Percentiles rank a stretch among this genome's conserved stretches.
Evolutionary conservation across 2,797 vertebrate species (phyloP).

Genomic region (Silurus aristotelis): DNA sequence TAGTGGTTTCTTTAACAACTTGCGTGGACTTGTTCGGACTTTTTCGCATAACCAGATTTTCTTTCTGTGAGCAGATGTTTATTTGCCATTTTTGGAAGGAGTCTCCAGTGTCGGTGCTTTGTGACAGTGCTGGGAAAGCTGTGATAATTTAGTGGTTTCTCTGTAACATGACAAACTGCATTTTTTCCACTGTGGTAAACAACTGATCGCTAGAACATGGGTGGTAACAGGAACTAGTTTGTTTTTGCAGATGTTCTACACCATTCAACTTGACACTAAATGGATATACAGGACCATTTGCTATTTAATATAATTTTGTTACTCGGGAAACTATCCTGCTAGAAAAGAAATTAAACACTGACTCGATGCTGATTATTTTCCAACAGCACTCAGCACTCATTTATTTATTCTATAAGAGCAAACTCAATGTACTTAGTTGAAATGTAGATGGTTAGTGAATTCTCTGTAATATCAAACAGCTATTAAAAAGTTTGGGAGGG

Average conservation of each 20-base stretch:
- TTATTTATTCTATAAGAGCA: neutral
- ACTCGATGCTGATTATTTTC: neutral
- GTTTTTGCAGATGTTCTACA: neutral
- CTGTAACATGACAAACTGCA: neutral
- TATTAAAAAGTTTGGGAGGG: neutral
- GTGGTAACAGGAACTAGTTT: neutral
- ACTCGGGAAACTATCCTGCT: neutral
- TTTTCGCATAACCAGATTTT: neutral
- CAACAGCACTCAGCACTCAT: neutral
- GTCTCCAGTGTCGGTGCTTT: neutral
- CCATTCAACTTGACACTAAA: neutral
- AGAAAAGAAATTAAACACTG: neutral
- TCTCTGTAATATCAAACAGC: neutral
- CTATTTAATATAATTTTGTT: neutral
- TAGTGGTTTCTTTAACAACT: neutral
- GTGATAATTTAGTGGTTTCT: neutral
- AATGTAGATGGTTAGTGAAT: neutral
- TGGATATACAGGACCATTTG: neutral
- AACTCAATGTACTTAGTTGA: neutral
- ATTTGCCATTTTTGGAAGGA: neutral
- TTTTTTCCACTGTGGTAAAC: neutral
- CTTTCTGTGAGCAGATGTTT: neutral
- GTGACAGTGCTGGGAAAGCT: neutral
- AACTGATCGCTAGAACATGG: neutral
- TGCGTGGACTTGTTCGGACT: neutral